Evolutionary conservation across 2,888 invertebrate species (phyloP), one percentile per base, ranked within the genome.

Genomic region (Patella pellucida): DNA sequence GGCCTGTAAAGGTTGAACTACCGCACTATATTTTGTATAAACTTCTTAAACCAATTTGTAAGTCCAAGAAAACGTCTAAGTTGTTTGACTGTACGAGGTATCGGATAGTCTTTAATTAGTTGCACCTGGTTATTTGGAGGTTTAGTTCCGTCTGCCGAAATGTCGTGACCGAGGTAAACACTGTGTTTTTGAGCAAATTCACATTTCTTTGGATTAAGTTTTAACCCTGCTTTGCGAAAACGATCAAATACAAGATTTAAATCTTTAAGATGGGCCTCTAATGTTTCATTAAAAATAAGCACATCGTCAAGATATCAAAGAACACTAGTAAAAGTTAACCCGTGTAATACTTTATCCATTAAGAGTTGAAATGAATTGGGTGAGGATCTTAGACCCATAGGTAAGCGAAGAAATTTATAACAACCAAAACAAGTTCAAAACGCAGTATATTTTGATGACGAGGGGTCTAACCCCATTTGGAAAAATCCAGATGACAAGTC

Each of bases 241-340:
- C 76, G 27, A 52, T 27, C 54, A 11, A 76, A 74, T 31, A 78
- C 76, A 15, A 76, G 72, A 68, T 72, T 23, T 50, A 77, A 19
- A 31, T 79, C 76, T 23, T 27, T 14, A 16, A 77, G 51, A 70
- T 77, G 79, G n/a, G 72, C n/a, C 2, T 67, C 54, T 75, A 76
- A 76, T 15, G 67, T 71, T 62, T n/a, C n/a, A n/a, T n/a, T n/a
- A n/a, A n/a, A n/a, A n/a, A 73, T 79, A 31, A 15, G 76, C 76
- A 79, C 74, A 74, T 80, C 80, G 71, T 82, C 79, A 23, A 79
- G 54, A 71, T 81, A 81, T 62, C 78, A 79, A 16, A 79, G 68
- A 16, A 76, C 75, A 15, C 75, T 76, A 11, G 19, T 52, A 71
- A 78, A 81, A 19, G 74, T 76, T 56, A 79, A 67, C 3, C 74